A percentile compares a stretch with the other conserved stretches of the same genome.
These are phyloP conservation scores for Dione vanillae DNA, from an alignment of 2,888 invertebrate species.

Conservation along the genomic window DNA sequence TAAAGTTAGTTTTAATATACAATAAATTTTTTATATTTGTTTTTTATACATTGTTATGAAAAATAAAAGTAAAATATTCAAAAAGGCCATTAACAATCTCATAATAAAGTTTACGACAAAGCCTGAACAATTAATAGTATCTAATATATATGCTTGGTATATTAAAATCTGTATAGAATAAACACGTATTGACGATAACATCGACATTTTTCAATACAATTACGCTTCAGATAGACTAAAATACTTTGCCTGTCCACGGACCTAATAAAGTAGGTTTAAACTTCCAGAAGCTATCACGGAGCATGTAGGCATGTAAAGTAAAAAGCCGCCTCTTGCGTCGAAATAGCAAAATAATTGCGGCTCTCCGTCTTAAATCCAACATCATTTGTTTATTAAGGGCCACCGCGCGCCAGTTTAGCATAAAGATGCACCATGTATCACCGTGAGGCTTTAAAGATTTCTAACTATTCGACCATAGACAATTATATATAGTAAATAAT, in stretches of 20 bases:
- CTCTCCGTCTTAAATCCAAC: constrained; percentile 71
- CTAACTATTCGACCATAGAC: constrained; percentile 24
- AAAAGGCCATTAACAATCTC: no score
- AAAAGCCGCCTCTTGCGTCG: constrained; percentile 68
- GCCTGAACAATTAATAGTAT: no score
- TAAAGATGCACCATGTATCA: constrained; percentile 59
- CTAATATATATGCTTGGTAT: neutral
- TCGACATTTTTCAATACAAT: constrained; percentile 24
- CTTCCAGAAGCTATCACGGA: constrained; percentile 42
- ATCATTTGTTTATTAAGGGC: constrained; percentile 80
- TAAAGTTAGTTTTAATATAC: no score
- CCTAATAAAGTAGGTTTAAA: constrained; percentile 35
- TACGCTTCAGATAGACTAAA: constrained; percentile 26
- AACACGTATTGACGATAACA: neutral
- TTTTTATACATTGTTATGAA: no score
- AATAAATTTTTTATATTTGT: no score
- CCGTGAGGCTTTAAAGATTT: constrained; percentile 12
- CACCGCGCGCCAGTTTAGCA: constrained; percentile 72
- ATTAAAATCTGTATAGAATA: neutral
- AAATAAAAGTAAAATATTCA: no score
- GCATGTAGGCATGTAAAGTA: constrained; percentile 61
- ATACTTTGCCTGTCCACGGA: constrained; percentile 28
- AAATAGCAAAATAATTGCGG: constrained; percentile 79
- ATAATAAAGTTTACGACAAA: no score
- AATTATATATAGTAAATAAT: neutral